Evolutionary conservation across 1,140 invertebrate species (phyloP).

Genomic region (Drosophila bocqueti): DNA sequence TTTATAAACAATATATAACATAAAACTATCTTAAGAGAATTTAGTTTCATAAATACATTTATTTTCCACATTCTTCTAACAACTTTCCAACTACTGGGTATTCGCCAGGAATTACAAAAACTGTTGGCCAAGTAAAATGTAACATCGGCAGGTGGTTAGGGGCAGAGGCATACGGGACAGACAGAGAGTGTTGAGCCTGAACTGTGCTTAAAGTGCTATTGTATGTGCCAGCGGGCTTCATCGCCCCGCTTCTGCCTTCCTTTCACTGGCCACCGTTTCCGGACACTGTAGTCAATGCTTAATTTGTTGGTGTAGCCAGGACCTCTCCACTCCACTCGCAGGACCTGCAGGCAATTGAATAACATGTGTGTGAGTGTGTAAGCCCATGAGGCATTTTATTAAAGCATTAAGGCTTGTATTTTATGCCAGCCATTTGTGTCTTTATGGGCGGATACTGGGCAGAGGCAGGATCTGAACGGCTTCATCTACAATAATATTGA

Average conservation of each 20-base stretch:
- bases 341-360: constrained; percentile 63
- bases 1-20: neutral
- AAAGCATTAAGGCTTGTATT: constrained; percentile 73
- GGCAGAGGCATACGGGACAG: neutral
- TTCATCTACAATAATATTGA: constrained; percentile 36
- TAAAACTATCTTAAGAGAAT: neutral
- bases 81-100: constrained; percentile 20
- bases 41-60: neutral
- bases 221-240: constrained; percentile 26
- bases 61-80: no score
- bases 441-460: constrained; percentile 24
- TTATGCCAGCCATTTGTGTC: constrained; percentile 59
- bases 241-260: constrained; percentile 6
- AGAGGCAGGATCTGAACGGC: neutral
- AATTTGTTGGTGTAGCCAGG: constrained; percentile 65
- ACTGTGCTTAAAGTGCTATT: constrained; percentile 63
- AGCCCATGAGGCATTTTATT: constrained; percentile 63
- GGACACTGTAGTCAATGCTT: constrained; percentile 58
- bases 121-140: constrained; percentile 30
- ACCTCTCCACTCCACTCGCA: neutral
- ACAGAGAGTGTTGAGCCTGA: constrained; percentile 47
- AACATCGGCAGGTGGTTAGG: constrained; percentile 46
- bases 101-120: constrained; percentile 20
- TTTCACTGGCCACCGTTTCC: neutral
- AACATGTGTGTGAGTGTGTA: constrained; percentile 58